Conservation (phyloP, 2,797 vertebrate species). For the Phoxinus dragarum region DNA sequence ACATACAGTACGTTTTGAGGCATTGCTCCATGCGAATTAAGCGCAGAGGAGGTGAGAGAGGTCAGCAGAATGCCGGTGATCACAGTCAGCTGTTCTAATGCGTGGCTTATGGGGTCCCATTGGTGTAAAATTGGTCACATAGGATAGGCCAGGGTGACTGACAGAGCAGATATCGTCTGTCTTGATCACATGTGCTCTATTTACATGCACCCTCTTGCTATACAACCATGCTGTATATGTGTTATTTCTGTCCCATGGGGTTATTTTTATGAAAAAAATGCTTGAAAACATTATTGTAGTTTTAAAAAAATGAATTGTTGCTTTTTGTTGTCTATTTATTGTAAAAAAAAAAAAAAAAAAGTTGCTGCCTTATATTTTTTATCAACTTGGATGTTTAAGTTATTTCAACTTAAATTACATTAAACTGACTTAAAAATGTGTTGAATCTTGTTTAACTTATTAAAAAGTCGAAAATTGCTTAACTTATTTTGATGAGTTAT, state of each 20-base stretch:
- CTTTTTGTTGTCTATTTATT: too few relatives aligned
- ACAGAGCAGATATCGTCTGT: constrained; percentile 32
- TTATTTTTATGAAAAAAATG: background rate
- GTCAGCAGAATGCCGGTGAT: constrained; percentile 59
- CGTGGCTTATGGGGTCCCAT: constrained; percentile 63
- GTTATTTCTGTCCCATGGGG: background rate
- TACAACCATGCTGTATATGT: background rate
- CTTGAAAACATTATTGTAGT: background rate
- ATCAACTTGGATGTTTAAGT: too few relatives aligned
- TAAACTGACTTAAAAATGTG: too few relatives aligned
- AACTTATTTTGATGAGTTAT: too few relatives aligned
- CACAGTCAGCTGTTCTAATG: constrained; percentile 70
- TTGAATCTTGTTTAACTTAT: too few relatives aligned
- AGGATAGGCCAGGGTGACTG: constrained; percentile 29
- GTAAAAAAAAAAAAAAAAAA: too few relatives aligned
- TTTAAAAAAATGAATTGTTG: background rate
- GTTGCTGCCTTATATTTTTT: too few relatives aligned
- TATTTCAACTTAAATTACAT: too few relatives aligned
- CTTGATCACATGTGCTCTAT: constrained; percentile 1
- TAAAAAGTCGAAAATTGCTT: too few relatives aligned
- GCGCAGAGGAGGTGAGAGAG: constrained; percentile 36
- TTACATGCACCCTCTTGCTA: background rate
- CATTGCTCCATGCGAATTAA: constrained; percentile 11
- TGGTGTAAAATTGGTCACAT: constrained; percentile 61
- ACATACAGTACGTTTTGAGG: background rate